Conservation (phyloP, 2,113 vertebrate genomes). For the Lethenteron camtschaticum region DNA sequence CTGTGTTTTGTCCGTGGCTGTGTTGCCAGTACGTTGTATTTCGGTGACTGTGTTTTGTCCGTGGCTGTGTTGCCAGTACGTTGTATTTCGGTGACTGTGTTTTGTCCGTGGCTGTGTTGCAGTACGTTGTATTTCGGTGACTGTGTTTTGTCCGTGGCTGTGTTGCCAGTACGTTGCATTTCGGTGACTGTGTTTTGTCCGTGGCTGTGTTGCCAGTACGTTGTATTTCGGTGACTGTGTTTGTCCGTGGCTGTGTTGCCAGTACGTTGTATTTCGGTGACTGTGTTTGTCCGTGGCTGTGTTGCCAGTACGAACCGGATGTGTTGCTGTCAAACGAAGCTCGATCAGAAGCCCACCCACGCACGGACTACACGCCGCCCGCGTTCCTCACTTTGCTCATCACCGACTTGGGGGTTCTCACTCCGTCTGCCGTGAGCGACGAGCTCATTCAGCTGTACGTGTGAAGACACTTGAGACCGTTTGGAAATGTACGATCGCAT, state of each 20-base stretch:
- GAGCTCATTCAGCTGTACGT: conserved; percentile 96
- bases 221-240: too few relatives aligned
- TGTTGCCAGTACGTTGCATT: too few relatives aligned
- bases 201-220: too few relatives aligned
- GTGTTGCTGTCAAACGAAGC: conserved; percentile 37
- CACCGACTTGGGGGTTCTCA: conserved; percentile 78
- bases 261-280: too few relatives aligned
- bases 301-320: conserved; percentile 68
- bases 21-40: too few relatives aligned
- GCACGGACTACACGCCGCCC: conserved; percentile 79
- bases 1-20: too few relatives aligned
- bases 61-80: conserved; percentile 38
- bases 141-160: too few relatives aligned
- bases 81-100: too few relatives aligned
- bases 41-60: too few relatives aligned
- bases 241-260: neutral
- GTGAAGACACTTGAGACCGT: conserved; percentile 16
- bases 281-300: conserved; percentile 1
- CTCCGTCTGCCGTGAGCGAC: conserved; percentile 79
- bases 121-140: conserved; percentile 34
- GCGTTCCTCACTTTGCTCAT: conserved; percentile 79
- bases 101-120: conserved; percentile 7
- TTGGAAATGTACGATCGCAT: too few relatives aligned
- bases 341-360: conserved; percentile 56
- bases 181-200: too few relatives aligned